Evolutionary conservation across 2,113 vertebrate genomes (phyloP), one percentile per base, ranked within the genome.

Genomic region (Hyperoodon ampullatus): DNA sequence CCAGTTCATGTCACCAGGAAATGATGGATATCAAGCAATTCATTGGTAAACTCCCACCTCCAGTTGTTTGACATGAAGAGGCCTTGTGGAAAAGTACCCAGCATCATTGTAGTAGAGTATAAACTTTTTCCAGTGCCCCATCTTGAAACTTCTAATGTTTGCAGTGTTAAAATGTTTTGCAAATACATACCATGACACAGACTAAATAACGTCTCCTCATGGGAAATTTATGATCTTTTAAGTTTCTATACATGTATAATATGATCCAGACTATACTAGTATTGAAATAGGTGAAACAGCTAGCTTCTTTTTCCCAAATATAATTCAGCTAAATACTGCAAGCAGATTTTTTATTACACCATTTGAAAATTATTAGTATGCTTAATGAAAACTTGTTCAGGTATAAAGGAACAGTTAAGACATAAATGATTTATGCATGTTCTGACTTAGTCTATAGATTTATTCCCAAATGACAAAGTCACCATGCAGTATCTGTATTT

Each of bases 21-120:
- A 99, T 99, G 99, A 98, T 98, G 98, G 99, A 99, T 97, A 92
- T 99, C 92, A 99, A 99, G 97, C 97, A 99, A n/a, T 99, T 99
- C 96, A 99, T 99, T 97, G 99, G 99, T 97, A 99, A 99, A 97
- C 99, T 99, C 58, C 99, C 99, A 98, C 99, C 99, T 98, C 98
- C 99, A 3, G 53, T 99, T 94, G 99, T 99, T 65, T 99, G 99
- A 99, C 96, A 19, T 42, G 83, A 99, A 99, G 96, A 94, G 97
- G 97, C 98, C 96, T 98, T 98, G 97, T 97, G 35, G 93, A 95
- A 95, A 97, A 91, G 81, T 98, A 98, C 98, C 98, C 98, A 98
- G 98, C 99, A 98, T 98, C 98, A 78, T 97, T 97, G 97, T 98
- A 98, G 94, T 98, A 96, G 97, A 94, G 93, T 86, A 96, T 96